Evolutionary conservation across 2,113 vertebrate genomes (phyloP).

Genomic region (Hirundichthys speculiger): DNA sequence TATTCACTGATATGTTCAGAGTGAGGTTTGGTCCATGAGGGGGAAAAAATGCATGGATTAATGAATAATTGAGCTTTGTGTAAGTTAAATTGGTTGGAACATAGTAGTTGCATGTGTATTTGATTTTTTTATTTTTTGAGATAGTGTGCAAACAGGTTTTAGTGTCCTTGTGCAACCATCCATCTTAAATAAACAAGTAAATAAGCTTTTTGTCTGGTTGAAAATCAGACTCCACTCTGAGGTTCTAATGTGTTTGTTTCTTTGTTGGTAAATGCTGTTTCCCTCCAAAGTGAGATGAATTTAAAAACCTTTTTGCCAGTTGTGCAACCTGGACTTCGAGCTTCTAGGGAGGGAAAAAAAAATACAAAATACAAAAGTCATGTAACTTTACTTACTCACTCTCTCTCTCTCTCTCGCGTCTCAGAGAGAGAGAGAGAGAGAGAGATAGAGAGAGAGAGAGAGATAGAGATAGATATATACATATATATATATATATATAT

Average conservation of each 20-base stretch:
- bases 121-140: background rate
- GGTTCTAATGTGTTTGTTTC: conserved; percentile 10
- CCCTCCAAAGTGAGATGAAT: background rate
- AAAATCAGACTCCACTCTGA: conserved; percentile 28
- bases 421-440: too few relatives aligned
- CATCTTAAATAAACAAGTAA: background rate
- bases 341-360: too few relatives aligned
- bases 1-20: conserved; percentile 63
- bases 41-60: conserved; percentile 45
- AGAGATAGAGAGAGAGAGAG: too few relatives aligned
- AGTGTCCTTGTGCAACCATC: background rate
- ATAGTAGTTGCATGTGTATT: conserved; percentile 29
- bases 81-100: conserved; percentile 55
- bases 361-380: too few relatives aligned
- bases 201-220: background rate
- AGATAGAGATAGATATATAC: too few relatives aligned
- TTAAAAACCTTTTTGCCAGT: too few relatives aligned
- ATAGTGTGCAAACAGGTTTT: background rate
- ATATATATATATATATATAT: too few relatives aligned
- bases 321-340: background rate
- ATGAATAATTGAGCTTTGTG: conserved; percentile 61
- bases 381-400: too few relatives aligned
- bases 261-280: background rate
- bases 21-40: conserved; percentile 50
- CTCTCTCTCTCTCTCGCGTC: too few relatives aligned